Base-by-base conservation (phyloP, 2,797 vertebrate species). In the Loris lydekkerianus region DNA sequence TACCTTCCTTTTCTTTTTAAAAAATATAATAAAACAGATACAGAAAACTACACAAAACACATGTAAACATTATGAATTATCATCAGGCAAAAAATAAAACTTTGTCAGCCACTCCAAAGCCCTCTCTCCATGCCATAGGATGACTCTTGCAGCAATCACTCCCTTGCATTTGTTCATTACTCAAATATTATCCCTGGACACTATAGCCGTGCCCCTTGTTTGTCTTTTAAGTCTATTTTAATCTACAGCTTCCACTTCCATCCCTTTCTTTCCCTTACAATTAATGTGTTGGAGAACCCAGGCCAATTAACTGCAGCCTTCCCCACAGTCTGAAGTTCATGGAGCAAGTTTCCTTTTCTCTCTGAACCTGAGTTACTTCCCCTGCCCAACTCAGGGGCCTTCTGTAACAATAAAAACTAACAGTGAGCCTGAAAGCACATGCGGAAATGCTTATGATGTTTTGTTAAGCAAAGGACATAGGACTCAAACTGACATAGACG, bases 401-500 rank as follows among this genome's bases (percentile, higher is more conserved):
- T 58, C 58, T 65, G 49, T 65, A 70, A 86, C 75, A 81, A 88
- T 60, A 86, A 73, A 86, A 60, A 82, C 61, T 88, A 70, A 65
- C 27, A 23, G 20, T 14, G 29, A 43, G 60, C 34, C 80, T 61
- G 65, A n/a, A 69, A 89, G 80, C 76, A 93, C 18, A 5, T 5
- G 34, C 60, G 84, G 61, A 91, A 90, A 93, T 37, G 34, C 37
- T 86, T 46, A 76, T 23, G 63, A 40, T 29, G 82, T 21, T 93
- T 76, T 81, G 82, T 90, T 81, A 95, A 90, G 69, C 85, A 95
- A 95, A 96, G 58, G 82, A 89, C 43, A 31, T 70, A 92, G 73
- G 43, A 87, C 56, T 46, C 86, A 91, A 91, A 61, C 29, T 1
- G 40, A 91, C 31, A 56, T 9, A 34, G 6, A 70, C 0, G 21